These are phyloP conservation scores for Heliconius himera DNA, from an alignment of 1,140 invertebrate genomes.

Conservation along the genomic window DNA sequence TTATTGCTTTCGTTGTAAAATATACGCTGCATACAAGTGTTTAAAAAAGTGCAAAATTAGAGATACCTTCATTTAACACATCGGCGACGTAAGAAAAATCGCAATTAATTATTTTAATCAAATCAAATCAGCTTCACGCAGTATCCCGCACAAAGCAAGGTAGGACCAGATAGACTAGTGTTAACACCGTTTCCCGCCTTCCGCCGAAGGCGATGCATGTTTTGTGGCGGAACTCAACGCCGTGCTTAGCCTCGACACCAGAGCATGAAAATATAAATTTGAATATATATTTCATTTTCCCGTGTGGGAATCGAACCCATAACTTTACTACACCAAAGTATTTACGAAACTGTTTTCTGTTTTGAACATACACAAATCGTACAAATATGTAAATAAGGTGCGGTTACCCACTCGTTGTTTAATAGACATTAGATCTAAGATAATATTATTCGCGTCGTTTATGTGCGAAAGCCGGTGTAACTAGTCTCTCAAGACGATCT, in stretches of 20 bases:
- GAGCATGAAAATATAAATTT: too few relatives aligned
- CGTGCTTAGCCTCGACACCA: too few relatives aligned
- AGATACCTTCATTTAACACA: background rate
- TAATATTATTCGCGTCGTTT: conserved; percentile 3
- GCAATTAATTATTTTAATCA: too few relatives aligned
- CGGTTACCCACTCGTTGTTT: background rate
- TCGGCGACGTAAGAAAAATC: too few relatives aligned
- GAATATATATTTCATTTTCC: too few relatives aligned
- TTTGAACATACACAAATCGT: background rate
- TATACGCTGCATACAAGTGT: background rate
- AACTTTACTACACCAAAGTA: background rate
- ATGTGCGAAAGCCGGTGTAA: conserved; percentile 15
- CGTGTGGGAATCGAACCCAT: too few relatives aligned
- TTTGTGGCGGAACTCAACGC: too few relatives aligned
- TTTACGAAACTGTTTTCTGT: background rate
- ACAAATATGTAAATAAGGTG: conserved; percentile 7
- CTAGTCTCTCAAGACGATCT: conserved; percentile 19
- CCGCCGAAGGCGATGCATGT: too few relatives aligned
- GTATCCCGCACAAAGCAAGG: too few relatives aligned
- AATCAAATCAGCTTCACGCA: too few relatives aligned
- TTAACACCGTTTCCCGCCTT: too few relatives aligned
- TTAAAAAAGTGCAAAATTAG: background rate
- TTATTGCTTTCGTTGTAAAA: conserved; percentile 8
- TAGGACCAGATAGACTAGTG: too few relatives aligned
- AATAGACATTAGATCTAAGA: conserved; percentile 8